A percentile compares a stretch with the other conserved stretches of the same genome.
These are phyloP conservation scores for Pammene fasciana DNA, from an alignment of 2,888 invertebrate genomes.

Conservation along the genomic window DNA sequence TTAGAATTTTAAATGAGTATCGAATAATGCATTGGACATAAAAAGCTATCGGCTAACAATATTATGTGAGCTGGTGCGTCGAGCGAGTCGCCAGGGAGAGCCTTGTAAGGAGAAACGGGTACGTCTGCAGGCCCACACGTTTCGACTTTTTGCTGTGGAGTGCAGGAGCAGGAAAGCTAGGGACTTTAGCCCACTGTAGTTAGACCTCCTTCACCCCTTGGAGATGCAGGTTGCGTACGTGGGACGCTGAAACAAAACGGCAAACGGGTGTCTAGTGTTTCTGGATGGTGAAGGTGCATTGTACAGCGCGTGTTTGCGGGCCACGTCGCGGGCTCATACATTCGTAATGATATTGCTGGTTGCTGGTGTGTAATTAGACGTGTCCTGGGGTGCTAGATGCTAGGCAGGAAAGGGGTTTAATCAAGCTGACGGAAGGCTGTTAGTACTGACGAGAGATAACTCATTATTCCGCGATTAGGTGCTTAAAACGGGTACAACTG, in stretches of 20 bases:
- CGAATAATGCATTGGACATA: conserved; percentile 83
- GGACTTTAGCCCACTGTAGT: conserved; percentile 58
- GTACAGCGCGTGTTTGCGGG: conserved; percentile 72
- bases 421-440: conserved; percentile 3
- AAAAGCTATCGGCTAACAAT: conserved; percentile 83
- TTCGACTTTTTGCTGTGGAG: conserved; percentile 76
- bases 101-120: conserved; percentile 82
- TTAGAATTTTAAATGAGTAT: conserved; percentile 84
- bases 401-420: conserved; percentile 10
- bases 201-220: conserved; percentile 59
- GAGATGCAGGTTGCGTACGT: conserved; percentile 44
- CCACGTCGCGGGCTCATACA: conserved; percentile 74
- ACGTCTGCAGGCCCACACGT: conserved; percentile 82
- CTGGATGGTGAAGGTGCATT: conserved; percentile 71
- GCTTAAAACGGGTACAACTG: too few species aligned
- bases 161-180: conserved; percentile 76
- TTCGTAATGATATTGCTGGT: conserved; percentile 72
- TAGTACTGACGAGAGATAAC: background rate
- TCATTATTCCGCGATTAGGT: too few species aligned
- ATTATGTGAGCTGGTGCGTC: conserved; percentile 81
- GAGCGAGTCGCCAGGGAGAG: conserved; percentile 75
- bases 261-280: conserved; percentile 54
- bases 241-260: conserved; percentile 54
- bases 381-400: conserved; percentile 49
- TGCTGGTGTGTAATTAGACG: conserved; percentile 69